Evolutionary conservation across 2,797 vertebrate species (phyloP).

Genomic region (Remorina albescens): DNA sequence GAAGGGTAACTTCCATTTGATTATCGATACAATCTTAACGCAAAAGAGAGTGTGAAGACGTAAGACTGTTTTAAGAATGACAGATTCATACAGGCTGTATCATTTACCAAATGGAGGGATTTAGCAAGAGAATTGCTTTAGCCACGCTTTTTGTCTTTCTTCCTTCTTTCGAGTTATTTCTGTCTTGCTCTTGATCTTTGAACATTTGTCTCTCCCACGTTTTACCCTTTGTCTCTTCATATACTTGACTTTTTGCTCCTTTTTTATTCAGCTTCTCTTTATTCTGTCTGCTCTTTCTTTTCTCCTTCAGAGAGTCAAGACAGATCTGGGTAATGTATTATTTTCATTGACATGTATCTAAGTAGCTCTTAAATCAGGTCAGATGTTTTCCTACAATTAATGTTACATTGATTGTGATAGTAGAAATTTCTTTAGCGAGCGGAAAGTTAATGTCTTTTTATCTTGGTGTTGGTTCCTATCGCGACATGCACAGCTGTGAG

Average conservation of each 20-base stretch:
- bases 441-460: not conserved
- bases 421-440: slow-evolving; percentile 20
- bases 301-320: not conserved
- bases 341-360: slow-evolving; percentile 10
- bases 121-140: slow-evolving; percentile 44
- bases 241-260: not conserved
- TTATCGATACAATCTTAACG: slow-evolving; percentile 58
- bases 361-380: slow-evolving; percentile 23
- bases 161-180: not conserved
- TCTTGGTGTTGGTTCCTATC: not conserved
- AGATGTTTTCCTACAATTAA: slow-evolving; percentile 43
- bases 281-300: not conserved
- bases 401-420: slow-evolving; percentile 51
- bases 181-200: not conserved
- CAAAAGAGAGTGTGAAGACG: slow-evolving; percentile 34
- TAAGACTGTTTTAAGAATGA: slow-evolving; percentile 22
- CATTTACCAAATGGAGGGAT: slow-evolving; percentile 58
- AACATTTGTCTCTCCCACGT: not conserved
- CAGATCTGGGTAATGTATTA: slow-evolving; percentile 6
- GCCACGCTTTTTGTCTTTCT: slow-evolving; percentile 9
- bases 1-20: slow-evolving; percentile 46
- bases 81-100: slow-evolving; percentile 31
- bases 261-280: not conserved
- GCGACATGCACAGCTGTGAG: not conserved
- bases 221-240: not conserved